phyloP scores from a whole-genome alignment of 2,888 invertebrate species.

The Thera britannica region DNA sequence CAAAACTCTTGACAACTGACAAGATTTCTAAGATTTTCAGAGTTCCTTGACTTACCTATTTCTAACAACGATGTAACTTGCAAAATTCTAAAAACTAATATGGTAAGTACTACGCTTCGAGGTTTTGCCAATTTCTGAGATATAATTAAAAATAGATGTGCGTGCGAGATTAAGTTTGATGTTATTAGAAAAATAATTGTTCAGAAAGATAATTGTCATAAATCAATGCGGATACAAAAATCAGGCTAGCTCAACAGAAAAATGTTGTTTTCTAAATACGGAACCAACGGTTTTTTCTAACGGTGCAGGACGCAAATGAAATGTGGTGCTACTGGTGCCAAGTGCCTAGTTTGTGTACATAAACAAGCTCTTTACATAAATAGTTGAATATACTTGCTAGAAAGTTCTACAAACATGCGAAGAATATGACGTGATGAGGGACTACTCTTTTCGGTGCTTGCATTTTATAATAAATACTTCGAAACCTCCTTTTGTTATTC shows the following conservation, averaged over 20 bases:
- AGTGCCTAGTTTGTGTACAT: conserved; percentile 27
- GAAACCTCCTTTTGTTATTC: too few relatives aligned
- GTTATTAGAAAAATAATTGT: too few relatives aligned
- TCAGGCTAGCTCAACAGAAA: conserved; percentile 18
- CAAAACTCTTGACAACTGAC: too few relatives aligned
- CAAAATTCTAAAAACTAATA: too few relatives aligned
- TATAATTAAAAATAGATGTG: too few relatives aligned
- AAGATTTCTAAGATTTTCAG: too few relatives aligned
- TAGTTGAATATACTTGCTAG: conserved; percentile 20
- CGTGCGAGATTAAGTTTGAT: too few relatives aligned
- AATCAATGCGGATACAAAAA: conserved; percentile 21
- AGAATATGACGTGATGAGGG: conserved; percentile 6
- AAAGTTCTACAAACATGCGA: conserved; percentile 29
- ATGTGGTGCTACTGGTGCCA: conserved; percentile 27
- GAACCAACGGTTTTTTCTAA: conserved; percentile 39
- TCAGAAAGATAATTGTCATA: neutral
- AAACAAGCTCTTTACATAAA: conserved; percentile 31
- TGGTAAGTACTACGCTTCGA: too few relatives aligned
- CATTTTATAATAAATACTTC: neutral
- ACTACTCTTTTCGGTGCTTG: neutral
- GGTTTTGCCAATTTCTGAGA: too few relatives aligned
- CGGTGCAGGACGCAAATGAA: conserved; percentile 36
- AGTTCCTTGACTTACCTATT: too few relatives aligned
- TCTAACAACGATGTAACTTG: too few relatives aligned
- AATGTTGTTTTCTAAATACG: conserved; percentile 36